Evolutionary conservation across 2,888 invertebrate species (phyloP).

Genomic region (Eupithecia subfuscata): DNA sequence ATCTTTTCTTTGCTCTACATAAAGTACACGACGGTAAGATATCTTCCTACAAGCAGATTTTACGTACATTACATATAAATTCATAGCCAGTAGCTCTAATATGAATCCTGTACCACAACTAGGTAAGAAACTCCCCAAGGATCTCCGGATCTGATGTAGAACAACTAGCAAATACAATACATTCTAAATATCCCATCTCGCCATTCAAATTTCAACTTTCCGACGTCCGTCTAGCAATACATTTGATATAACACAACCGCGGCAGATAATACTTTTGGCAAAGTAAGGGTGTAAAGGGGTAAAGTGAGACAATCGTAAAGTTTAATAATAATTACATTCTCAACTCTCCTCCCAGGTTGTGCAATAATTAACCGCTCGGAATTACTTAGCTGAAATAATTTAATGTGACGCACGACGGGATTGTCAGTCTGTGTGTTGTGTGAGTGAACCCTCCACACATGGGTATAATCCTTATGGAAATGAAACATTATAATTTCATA

Average conservation of each 20-base stretch:
- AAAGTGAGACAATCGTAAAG: slow-evolving; percentile 84
- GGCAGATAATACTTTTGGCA: slow-evolving; percentile 54
- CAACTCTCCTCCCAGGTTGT: slow-evolving; percentile 82
- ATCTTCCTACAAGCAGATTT: neutral
- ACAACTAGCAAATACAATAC: slow-evolving; percentile 49
- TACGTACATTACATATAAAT: slow-evolving; percentile 63
- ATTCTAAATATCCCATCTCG: slow-evolving; percentile 36
- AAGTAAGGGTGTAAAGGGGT: slow-evolving; percentile 67
- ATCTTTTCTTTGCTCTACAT: neutral
- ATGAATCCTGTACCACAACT: slow-evolving; percentile 80
- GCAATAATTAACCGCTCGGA: slow-evolving; percentile 84
- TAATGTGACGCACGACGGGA: slow-evolving; percentile 78
- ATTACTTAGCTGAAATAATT: slow-evolving; percentile 84
- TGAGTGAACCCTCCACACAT: slow-evolving; percentile 19
- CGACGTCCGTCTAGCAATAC: slow-evolving; percentile 38
- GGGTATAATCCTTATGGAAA: slow-evolving; percentile 41
- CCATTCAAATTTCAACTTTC: slow-evolving; percentile 54
- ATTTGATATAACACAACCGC: slow-evolving; percentile 45
- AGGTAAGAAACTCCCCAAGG: slow-evolving; percentile 82
- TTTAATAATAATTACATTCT: slow-evolving; percentile 85
- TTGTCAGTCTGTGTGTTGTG: slow-evolving; percentile 56
- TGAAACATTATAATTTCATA: slow-evolving; percentile 25
- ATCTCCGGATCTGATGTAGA: slow-evolving; percentile 71
- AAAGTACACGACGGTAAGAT: neutral
- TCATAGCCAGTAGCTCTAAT: slow-evolving; percentile 75